Base-by-base conservation (phyloP, 2,888 invertebrate species). In the Tenthredo distinguenda region DNA sequence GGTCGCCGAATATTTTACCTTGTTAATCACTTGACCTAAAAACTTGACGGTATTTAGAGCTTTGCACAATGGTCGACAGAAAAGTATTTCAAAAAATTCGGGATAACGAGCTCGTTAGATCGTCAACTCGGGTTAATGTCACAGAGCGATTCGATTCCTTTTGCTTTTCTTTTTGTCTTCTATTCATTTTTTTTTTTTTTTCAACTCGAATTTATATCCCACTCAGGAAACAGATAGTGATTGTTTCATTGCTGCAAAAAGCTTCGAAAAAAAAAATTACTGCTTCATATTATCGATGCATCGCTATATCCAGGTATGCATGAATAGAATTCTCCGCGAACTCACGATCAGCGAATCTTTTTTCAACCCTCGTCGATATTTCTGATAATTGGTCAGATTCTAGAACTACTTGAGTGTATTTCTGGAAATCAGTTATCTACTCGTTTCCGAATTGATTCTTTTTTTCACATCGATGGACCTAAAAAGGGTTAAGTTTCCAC, bases 1-100 rank as follows among this genome's bases (percentile, higher is more conserved):
- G 68, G 68, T 31, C 68, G 34, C 12, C 68, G 12, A 31, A 68
- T 31, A 68, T 68, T 68, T 21, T 31, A 68, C 68, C 31, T 31
- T 18, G 68, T 68, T 68, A 68, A 68, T 6, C 26, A 68, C 68
- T 68, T 6, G 34, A 5, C 34, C 34, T 34, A 34, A 34, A 68
- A 68, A 68, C 68, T 68, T 68, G 34, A 68, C 68, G 43, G 7
- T 18, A 40, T 74, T 74, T 74, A 43, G 15, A 68, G 68, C 68
- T 68, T 34, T 26, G 15, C 31, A 68, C 10, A 62, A 62, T 26
- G 21, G n/a, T 58, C 9, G 55, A n/a, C 7, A 7, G 55, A n/a
- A n/a, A 55, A 15, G 12, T 47, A 47, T 47, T 47, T 47, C 47
- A 47, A 12, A 47, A 55, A 55, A 55, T 55, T 55, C n/a, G 55